phyloP scores from a whole-genome alignment of 2,888 invertebrate genomes.

The Agriopis marginaria region DNA sequence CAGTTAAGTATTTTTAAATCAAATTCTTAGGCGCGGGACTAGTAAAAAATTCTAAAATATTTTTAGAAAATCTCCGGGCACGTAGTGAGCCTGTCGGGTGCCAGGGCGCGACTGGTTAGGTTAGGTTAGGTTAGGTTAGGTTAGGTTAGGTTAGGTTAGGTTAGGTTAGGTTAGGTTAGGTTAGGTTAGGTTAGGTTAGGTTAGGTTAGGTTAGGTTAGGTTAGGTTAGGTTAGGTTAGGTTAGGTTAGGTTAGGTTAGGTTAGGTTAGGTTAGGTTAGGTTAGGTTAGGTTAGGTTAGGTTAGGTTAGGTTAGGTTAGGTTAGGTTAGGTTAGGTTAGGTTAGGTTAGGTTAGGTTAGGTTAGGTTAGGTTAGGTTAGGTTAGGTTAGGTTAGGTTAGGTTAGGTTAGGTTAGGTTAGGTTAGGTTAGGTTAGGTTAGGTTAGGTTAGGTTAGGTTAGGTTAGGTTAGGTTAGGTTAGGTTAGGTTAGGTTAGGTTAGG shows the following conservation, averaged over 20 bases:
- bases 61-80: no score
- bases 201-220: constrained; percentile 34
- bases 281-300: constrained; percentile 39
- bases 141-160: constrained; percentile 42
- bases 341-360: constrained; percentile 40
- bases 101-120: constrained; percentile 18
- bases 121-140: constrained; percentile 39
- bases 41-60: no score
- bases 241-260: constrained; percentile 41
- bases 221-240: constrained; percentile 30
- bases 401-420: constrained; percentile 45
- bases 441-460: constrained; percentile 41
- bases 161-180: constrained; percentile 37
- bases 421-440: constrained; percentile 42
- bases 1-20: no score
- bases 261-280: constrained; percentile 42
- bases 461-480: constrained; percentile 44
- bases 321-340: constrained; percentile 36
- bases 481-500: constrained; percentile 44
- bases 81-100: constrained; percentile 1
- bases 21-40: no score
- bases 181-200: constrained; percentile 21
- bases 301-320: constrained; percentile 39
- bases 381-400: constrained; percentile 44
- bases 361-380: constrained; percentile 30